Percentiles rank a stretch among this genome's conserved stretches.
These are phyloP conservation scores for Drosophila setifemur DNA, from an alignment of 1,140 invertebrate species.

Conservation along the genomic window DNA sequence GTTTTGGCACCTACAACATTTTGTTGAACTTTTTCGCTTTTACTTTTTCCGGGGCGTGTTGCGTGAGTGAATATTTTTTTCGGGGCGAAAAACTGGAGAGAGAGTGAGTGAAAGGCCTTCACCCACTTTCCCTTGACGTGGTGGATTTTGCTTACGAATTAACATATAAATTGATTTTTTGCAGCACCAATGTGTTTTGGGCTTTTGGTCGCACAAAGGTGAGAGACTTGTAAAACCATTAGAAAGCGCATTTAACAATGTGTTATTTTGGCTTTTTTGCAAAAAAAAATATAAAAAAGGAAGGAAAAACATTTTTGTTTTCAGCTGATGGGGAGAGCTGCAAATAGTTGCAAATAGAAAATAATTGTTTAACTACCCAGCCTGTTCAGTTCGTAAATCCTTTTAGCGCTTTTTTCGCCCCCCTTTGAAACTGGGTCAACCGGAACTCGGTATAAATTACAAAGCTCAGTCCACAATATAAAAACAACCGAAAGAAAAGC, in stretches of 20 bases:
- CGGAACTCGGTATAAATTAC: constrained; percentile 66
- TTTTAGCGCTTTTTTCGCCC: constrained; percentile 25
- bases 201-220: constrained; percentile 28
- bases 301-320: too few relatives aligned
- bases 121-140: constrained; percentile 30
- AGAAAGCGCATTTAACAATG: neutral
- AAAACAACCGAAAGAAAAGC: constrained; percentile 30
- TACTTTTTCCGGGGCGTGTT: constrained; percentile 22
- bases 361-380: constrained; percentile 33
- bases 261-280: too few relatives aligned
- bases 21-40: constrained; percentile 43
- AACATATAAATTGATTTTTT: constrained; percentile 80
- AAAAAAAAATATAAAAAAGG: too few relatives aligned
- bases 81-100: constrained; percentile 25
- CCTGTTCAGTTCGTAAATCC: constrained; percentile 54
- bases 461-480: constrained; percentile 6
- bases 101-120: constrained; percentile 26
- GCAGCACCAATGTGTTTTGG: constrained; percentile 52
- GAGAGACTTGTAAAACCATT: constrained; percentile 23
- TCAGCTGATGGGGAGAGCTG: constrained; percentile 9
- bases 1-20: constrained; percentile 72
- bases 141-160: constrained; percentile 70
- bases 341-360: constrained; percentile 10
- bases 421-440: constrained; percentile 58
- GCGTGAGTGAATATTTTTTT: constrained; percentile 66